These are phyloP conservation scores for Oxyruncus cristatus DNA, from an alignment of 2,113 vertebrate genomes.

Conservation along the genomic window DNA sequence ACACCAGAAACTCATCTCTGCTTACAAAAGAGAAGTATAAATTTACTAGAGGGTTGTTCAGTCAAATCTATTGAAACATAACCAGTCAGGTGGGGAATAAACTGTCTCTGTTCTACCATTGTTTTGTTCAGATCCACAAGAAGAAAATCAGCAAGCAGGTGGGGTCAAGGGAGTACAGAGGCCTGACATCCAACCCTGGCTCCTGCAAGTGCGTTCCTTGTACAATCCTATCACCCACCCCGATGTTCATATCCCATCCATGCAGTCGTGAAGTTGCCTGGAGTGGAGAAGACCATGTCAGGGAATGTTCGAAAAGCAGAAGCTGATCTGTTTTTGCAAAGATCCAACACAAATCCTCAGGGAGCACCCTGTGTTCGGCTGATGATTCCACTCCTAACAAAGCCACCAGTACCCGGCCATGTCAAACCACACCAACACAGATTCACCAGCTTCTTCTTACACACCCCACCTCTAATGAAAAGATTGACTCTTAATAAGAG, in stretches of 20 bases:
- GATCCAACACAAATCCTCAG: not conserved
- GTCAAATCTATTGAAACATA: not conserved
- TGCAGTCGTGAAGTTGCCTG: not conserved
- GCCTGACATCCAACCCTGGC: not conserved
- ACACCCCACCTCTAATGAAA: not conserved
- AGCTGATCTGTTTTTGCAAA: not conserved
- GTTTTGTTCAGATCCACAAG: not conserved
- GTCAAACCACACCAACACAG: not conserved
- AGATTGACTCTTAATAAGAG: not conserved
- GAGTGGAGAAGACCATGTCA: not conserved
- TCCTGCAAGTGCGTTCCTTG: not conserved
- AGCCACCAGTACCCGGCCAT: not conserved
- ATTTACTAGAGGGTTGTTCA: not conserved
- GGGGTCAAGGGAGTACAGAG: not conserved
- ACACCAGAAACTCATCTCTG: not conserved
- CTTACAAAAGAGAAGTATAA: not conserved
- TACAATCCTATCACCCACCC: no score
- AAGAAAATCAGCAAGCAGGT: not conserved
- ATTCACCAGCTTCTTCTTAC: not conserved
- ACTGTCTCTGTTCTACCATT: not conserved
- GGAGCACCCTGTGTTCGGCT: not conserved
- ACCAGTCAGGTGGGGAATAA: not conserved
- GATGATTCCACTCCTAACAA: not conserved
- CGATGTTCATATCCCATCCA: not conserved
- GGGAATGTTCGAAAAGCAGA: not conserved